Conservation (phyloP, 1,140 invertebrate genomes). For the Caenorhabditis briggsae region DNA sequence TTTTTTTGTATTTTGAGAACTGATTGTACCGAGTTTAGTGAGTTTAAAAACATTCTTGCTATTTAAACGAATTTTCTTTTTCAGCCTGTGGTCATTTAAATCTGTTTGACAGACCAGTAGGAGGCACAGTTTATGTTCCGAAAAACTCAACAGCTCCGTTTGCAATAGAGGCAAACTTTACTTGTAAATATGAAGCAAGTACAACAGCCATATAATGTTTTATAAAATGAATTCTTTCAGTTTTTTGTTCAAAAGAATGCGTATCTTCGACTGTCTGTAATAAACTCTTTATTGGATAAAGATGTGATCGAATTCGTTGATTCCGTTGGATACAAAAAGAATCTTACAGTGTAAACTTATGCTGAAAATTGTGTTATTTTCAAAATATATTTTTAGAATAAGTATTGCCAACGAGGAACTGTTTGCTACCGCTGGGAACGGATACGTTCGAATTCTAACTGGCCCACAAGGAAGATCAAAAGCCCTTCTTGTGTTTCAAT, state of each 20-base stretch:
- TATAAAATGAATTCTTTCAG: background rate
- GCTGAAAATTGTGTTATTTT: background rate
- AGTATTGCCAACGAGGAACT: slow-evolving; percentile 29
- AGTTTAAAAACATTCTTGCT: background rate
- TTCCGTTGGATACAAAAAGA: slow-evolving; percentile 10
- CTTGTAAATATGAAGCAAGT: slow-evolving; percentile 1
- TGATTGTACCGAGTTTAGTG: background rate
- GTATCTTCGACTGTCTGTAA: slow-evolving; percentile 33
- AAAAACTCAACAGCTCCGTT: slow-evolving; percentile 9
- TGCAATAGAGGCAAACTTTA: background rate
- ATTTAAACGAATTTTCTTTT: background rate
- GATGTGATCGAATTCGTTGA: background rate
- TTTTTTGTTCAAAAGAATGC: background rate
- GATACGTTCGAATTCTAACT: background rate
- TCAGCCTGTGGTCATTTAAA: background rate
- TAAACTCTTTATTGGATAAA: slow-evolving; percentile 13
- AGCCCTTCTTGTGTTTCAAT: slow-evolving; percentile 33
- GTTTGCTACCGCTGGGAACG: background rate
- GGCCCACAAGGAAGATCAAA: slow-evolving; percentile 14
- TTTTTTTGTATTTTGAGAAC: background rate
- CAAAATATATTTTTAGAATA: background rate
- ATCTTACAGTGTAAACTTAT: slow-evolving; percentile 26
- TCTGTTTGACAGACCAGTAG: too few relatives aligned
- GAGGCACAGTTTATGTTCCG: background rate
- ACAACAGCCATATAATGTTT: background rate